A percentile compares a stretch with the other conserved stretches of the same genome.
phyloP scores from a whole-genome alignment of 2,113 vertebrate genomes.

The Varanus komodoensis region DNA sequence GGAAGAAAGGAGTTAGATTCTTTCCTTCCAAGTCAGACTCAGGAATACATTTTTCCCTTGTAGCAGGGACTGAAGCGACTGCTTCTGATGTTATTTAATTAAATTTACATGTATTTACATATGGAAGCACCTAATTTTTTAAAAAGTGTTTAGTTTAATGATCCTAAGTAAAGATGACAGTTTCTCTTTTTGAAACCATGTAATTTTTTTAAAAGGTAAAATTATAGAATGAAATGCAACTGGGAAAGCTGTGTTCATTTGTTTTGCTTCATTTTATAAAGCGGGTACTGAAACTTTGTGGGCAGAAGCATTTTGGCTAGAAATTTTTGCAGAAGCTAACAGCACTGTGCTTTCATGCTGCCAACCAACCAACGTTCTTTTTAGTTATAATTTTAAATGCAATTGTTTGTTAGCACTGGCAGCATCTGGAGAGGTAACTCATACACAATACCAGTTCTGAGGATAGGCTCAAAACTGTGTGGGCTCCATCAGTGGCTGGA shows the following conservation, averaged over 20 bases:
- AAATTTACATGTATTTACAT: background rate
- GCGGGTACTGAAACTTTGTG: background rate
- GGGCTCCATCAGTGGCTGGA: background rate
- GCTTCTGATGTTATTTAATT: background rate
- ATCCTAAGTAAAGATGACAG: background rate
- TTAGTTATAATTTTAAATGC: background rate
- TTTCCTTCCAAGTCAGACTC: background rate
- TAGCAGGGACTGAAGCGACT: background rate
- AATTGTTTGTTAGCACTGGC: background rate
- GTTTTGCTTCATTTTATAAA: background rate
- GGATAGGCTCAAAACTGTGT: background rate
- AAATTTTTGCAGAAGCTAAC: background rate
- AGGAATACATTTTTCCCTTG: background rate
- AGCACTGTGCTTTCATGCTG: background rate
- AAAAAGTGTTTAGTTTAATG: background rate
- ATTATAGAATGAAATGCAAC: background rate
- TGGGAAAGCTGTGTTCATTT: background rate
- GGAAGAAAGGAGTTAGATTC: background rate
- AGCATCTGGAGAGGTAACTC: background rate
- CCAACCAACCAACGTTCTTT: slow-evolving; percentile 6
- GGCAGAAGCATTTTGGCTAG: background rate
- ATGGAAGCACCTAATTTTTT: background rate
- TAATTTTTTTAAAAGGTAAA: background rate
- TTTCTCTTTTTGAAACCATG: background rate
- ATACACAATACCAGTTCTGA: background rate